phyloP scores from a whole-genome alignment of 1,140 invertebrate genomes.

The Eufriesea mexicana region DNA sequence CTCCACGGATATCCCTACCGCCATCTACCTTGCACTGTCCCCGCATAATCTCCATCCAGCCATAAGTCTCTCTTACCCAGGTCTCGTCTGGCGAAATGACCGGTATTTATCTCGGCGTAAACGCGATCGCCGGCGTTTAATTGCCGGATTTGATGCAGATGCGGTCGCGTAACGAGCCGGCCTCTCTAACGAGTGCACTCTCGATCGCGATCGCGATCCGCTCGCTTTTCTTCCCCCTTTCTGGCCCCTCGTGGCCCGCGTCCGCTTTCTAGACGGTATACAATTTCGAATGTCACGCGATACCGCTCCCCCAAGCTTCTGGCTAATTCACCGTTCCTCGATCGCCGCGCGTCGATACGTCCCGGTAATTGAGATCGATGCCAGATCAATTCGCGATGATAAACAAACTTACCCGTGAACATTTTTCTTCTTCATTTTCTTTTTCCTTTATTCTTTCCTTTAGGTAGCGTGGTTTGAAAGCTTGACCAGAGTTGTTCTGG shows the following conservation, averaged over 20 bases:
- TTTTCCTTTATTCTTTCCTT: neutral
- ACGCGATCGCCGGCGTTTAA: slow-evolving; percentile 31
- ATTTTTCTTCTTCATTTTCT: neutral
- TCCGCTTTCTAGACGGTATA: neutral
- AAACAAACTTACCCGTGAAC: neutral
- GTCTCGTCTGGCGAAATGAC: slow-evolving; percentile 33
- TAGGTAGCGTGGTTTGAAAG: no score
- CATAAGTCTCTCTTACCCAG: slow-evolving; percentile 39
- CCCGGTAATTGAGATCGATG: slow-evolving; percentile 9
- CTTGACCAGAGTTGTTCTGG: no score
- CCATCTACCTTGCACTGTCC: neutral
- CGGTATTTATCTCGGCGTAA: slow-evolving; percentile 22
- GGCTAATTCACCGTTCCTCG: slow-evolving; percentile 8
- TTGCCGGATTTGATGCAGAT: slow-evolving; percentile 43
- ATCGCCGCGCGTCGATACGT: neutral
- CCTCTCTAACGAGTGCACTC: neutral
- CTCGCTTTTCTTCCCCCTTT: neutral
- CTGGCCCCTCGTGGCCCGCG: neutral
- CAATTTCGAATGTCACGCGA: slow-evolving; percentile 25
- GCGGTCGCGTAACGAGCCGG: slow-evolving; percentile 28
- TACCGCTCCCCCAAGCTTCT: neutral
- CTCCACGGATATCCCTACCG: slow-evolving; percentile 6
- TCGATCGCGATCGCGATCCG: slow-evolving; percentile 23
- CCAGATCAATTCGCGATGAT: neutral
- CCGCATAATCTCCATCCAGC: slow-evolving; percentile 14